Evolutionary conservation across 2,888 invertebrate species (phyloP).

Genomic region (Proisotoma minuta): DNA sequence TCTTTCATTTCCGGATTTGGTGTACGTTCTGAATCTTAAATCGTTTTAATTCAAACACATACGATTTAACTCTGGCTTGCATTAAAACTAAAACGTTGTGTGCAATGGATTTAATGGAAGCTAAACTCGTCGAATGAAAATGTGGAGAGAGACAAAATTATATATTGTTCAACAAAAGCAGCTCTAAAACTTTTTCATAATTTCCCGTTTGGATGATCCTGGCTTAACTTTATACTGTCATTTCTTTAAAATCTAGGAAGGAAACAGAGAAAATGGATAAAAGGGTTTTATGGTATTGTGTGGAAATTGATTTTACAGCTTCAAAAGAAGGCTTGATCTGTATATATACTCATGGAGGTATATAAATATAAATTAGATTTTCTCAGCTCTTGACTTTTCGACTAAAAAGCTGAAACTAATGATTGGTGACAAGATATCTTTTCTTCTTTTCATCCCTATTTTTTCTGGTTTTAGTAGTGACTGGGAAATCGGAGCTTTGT

Average conservation of each 20-base stretch:
- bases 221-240: neutral
- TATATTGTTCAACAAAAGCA: no score
- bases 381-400: neutral
- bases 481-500: neutral
- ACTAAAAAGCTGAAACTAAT: conserved; percentile 24
- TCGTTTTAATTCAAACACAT: conserved; percentile 30
- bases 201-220: conserved; percentile 1
- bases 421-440: conserved; percentile 25
- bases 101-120: neutral
- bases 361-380: neutral
- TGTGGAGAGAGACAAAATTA: no score
- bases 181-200: neutral
- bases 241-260: neutral
- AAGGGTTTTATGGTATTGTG: conserved; percentile 1
- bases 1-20: conserved; percentile 45
- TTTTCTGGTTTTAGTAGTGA: neutral
- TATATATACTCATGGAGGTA: no score
- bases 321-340: no score
- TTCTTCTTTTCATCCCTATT: conserved; percentile 1
- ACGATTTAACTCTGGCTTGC: neutral
- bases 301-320: neutral
- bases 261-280: neutral
- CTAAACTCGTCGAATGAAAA: no score
- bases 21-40: conserved; percentile 35
- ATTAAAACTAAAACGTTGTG: neutral